Evolutionary conservation across 2,113 vertebrate genomes (phyloP).

Genomic region (Pachyramphus minor): DNA sequence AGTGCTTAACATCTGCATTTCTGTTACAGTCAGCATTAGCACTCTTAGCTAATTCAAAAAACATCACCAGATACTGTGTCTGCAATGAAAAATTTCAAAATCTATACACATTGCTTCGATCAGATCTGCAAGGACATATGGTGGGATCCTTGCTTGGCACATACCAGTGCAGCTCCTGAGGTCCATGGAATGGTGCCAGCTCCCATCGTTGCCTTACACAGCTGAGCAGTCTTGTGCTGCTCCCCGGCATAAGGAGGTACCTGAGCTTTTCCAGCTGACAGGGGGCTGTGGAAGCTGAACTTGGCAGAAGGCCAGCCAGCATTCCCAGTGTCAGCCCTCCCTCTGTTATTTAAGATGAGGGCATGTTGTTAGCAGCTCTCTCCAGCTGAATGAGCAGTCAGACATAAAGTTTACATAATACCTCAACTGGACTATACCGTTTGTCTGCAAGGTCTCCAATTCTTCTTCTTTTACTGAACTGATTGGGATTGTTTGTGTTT

Average conservation of each 20-base stretch:
- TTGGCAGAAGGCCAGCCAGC: not conserved
- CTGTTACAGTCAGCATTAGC: not conserved
- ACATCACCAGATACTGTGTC: not conserved
- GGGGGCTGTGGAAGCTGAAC: not conserved
- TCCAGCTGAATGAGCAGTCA: not conserved
- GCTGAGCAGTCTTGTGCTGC: not conserved
- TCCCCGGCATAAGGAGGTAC: not conserved
- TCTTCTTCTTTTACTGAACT: not conserved
- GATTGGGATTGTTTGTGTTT: not conserved
- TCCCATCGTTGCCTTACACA: rapidly evolving
- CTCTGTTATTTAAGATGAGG: not conserved
- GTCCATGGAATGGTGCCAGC: not conserved
- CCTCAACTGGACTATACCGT: not conserved
- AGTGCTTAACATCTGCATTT: not conserved
- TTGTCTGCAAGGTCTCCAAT: not conserved
- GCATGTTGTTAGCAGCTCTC: not conserved
- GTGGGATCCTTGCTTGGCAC: not conserved
- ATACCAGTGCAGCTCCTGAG: rapidly evolving
- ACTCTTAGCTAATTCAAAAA: not conserved
- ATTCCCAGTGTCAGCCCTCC: not conserved
- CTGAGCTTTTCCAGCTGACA: not conserved
- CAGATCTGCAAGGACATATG: not conserved
- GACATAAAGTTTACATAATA: conserved; percentile 3
- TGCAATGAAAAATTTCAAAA: not conserved
- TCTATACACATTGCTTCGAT: not conserved